Percentiles rank a stretch among this genome's conserved stretches.
phyloP scores from a whole-genome alignment of 2,797 vertebrate genomes.

The Melanitta fusca region DNA sequence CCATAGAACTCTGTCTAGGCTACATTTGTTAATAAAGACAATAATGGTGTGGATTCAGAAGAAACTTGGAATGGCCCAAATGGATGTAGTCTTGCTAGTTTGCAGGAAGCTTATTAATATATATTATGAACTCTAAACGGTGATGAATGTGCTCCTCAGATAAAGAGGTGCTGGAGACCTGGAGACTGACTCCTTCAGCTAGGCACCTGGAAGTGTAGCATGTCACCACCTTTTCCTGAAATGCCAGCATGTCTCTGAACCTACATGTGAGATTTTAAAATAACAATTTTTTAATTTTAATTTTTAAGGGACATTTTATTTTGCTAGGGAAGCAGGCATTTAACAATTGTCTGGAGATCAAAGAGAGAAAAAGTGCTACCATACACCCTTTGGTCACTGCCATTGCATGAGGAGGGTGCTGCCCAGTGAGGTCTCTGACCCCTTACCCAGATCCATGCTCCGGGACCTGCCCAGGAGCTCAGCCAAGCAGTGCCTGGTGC shows the following conservation, averaged over 20 bases:
- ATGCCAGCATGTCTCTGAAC: background rate
- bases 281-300: background rate
- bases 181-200: background rate
- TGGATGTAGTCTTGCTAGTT: background rate
- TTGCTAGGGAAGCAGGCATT: background rate
- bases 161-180: background rate
- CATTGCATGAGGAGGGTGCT: background rate
- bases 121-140: background rate
- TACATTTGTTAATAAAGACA: background rate
- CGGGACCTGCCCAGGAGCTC: background rate
- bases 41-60: background rate
- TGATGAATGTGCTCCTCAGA: background rate
- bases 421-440: background rate
- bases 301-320: background rate
- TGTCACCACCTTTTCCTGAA: background rate
- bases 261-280: background rate
- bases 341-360: background rate
- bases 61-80: background rate
- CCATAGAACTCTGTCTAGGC: background rate
- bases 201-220: background rate
- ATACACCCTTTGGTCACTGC: background rate
- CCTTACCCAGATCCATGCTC: background rate
- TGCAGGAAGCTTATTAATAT: background rate
- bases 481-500: background rate
- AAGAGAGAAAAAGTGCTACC: conserved; percentile 5